These are phyloP conservation scores for Tenodera sinensis DNA, from an alignment of 2,888 invertebrate genomes.

Conservation along the genomic window DNA sequence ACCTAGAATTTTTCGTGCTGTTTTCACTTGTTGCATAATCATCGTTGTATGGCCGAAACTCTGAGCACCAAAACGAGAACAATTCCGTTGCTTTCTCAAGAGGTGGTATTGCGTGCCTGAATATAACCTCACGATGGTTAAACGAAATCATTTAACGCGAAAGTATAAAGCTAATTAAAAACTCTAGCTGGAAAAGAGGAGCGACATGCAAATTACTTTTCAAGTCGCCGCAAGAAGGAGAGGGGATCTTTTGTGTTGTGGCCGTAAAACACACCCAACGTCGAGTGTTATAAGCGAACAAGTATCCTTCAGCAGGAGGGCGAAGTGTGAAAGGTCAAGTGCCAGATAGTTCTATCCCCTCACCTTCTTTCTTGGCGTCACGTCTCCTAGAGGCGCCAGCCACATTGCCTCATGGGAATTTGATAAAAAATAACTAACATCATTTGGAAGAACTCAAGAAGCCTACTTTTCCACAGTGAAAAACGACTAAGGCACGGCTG, in stretches of 20 bases:
- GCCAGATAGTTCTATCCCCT: background rate
- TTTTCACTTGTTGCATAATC: too few relatives aligned
- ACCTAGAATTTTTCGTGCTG: too few relatives aligned
- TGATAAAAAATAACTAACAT: background rate
- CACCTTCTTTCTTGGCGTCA: background rate
- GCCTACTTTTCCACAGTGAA: background rate
- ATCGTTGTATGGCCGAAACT: too few relatives aligned
- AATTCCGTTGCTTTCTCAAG: too few relatives aligned
- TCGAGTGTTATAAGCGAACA: background rate
- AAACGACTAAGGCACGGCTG: too few relatives aligned
- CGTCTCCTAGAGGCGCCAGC: background rate
- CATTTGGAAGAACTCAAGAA: background rate
- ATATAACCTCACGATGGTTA: background rate
- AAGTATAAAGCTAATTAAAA: background rate
- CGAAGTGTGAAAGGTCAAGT: background rate
- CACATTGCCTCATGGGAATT: background rate
- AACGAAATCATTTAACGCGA: background rate
- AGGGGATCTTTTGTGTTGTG: background rate
- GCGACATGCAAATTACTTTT: background rate
- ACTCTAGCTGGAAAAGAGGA: background rate
- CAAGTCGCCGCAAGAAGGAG: background rate
- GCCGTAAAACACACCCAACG: background rate
- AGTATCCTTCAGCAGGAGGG: background rate
- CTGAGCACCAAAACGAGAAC: too few relatives aligned
- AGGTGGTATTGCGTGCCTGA: background rate